Evolutionary conservation across 2,797 vertebrate species (phyloP).

Genomic region (Petrocephalus schoutedeni): DNA sequence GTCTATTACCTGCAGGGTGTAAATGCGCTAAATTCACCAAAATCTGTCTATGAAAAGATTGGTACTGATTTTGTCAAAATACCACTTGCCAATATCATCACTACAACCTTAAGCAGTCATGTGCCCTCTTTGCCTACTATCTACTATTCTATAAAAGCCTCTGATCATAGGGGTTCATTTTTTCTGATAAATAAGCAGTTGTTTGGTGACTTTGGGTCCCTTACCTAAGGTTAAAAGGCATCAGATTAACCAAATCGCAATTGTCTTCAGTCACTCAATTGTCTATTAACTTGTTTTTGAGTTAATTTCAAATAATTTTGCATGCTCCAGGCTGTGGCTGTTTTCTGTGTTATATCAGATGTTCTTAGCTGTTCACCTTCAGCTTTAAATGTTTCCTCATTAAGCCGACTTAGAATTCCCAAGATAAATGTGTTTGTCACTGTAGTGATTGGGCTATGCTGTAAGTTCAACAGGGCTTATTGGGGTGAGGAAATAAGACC

Average conservation of each 20-base stretch:
- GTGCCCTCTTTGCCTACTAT: not conserved
- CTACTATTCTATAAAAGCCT: too few relatives aligned
- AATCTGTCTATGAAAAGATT: not conserved
- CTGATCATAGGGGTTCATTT: not conserved
- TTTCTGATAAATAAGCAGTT: not conserved
- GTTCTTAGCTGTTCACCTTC: not conserved
- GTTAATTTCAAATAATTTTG: slow-evolving; percentile 20
- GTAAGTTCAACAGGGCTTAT: slow-evolving; percentile 40
- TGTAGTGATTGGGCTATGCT: slow-evolving; percentile 46
- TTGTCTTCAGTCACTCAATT: not conserved
- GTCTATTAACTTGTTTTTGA: slow-evolving; percentile 31
- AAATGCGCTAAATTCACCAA: not conserved
- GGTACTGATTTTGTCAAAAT: not conserved
- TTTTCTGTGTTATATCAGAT: slow-evolving; percentile 38
- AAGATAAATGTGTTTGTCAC: slow-evolving; percentile 27
- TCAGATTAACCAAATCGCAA: not conserved
- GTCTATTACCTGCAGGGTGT: not conserved
- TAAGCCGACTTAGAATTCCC: slow-evolving; percentile 11
- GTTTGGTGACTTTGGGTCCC: not conserved
- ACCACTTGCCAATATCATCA: not conserved
- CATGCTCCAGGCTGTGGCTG: slow-evolving; percentile 26
- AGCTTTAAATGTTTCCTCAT: not conserved
- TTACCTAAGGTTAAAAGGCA: not conserved
- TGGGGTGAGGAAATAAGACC: slow-evolving; percentile 26
- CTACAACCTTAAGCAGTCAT: not conserved